Evolutionary conservation across 2,113 vertebrate species (phyloP).

Genomic region (Himantopus leucocephalus): DNA sequence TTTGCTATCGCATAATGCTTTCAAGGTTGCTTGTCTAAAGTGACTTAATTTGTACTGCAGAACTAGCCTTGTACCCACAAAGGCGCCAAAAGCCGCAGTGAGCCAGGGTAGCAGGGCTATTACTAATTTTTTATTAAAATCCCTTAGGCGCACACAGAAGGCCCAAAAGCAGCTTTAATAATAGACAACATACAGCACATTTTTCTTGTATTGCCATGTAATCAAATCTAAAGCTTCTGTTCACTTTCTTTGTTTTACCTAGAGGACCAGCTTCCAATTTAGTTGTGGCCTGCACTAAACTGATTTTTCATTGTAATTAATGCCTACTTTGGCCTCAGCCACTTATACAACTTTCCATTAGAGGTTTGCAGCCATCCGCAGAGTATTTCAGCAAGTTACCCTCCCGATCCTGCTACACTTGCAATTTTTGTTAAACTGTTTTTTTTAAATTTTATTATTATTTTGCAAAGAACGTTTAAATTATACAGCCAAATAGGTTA

Average conservation of each 20-base stretch:
- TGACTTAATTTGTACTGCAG: constrained; percentile 76
- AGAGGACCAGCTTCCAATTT: constrained; percentile 86
- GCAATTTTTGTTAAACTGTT: constrained; percentile 71
- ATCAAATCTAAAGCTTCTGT: constrained; percentile 84
- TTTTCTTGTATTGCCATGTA: constrained; percentile 86
- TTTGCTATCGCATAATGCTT: constrained; percentile 67
- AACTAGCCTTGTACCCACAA: constrained; percentile 62
- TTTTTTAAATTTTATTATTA: constrained; percentile 28
- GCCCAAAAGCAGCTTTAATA: constrained; percentile 86
- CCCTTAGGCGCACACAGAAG: constrained; percentile 78
- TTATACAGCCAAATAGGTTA: constrained; percentile 59
- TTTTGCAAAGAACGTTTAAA: constrained; percentile 66
- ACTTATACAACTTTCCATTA: constrained; percentile 82
- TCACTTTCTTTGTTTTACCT: constrained; percentile 86
- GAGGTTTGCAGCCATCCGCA: constrained; percentile 77
- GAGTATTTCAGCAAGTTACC: constrained; percentile 75
- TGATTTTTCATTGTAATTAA: constrained; percentile 91
- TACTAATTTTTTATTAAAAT: constrained; percentile 88
- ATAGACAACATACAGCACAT: constrained; percentile 83
- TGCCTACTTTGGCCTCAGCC: constrained; percentile 83
- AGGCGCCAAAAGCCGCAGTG: constrained; percentile 59
- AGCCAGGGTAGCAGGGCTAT: constrained; percentile 78
- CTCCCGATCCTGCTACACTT: constrained; percentile 54
- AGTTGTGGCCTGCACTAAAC: constrained; percentile 83
- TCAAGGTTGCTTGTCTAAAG: constrained; percentile 71